phyloP scores from a whole-genome alignment of 2,888 invertebrate genomes.

The Patella pellucida region DNA sequence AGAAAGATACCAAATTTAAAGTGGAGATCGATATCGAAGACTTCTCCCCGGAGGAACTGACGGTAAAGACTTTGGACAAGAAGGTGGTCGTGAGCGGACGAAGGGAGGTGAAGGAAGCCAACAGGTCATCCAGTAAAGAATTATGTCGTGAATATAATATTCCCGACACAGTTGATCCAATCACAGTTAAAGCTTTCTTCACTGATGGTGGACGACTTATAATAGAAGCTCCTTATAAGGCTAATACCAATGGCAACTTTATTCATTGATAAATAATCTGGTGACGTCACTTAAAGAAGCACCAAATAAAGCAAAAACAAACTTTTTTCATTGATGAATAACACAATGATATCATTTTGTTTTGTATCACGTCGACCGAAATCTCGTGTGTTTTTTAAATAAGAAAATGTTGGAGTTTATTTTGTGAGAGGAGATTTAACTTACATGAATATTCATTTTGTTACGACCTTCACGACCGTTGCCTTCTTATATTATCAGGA shows the following conservation, averaged over 20 bases:
- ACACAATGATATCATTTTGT: no score
- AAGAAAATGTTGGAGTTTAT: no score
- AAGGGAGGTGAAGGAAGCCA: constrained; percentile 64
- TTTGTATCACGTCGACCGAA: no score
- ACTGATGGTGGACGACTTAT: constrained; percentile 66
- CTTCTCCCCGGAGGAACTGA: constrained; percentile 67
- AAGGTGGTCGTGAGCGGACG: constrained; percentile 64
- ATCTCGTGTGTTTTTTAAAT: no score
- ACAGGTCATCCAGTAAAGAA: constrained; percentile 63
- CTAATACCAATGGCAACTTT: constrained; percentile 15
- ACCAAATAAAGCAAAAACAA: no score
- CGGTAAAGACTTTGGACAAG: constrained; percentile 66
- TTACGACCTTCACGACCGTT: no score
- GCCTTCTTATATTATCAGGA: no score
- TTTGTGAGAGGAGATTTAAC: no score
- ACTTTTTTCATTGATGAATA: no score
- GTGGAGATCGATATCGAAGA: constrained; percentile 68
- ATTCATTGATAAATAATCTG: no score
- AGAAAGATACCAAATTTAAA: constrained; percentile 59
- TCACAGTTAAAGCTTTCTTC: constrained; percentile 67
- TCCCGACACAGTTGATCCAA: constrained; percentile 68
- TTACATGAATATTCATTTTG: no score
- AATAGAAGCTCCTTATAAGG: constrained; percentile 64
- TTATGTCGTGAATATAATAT: constrained; percentile 67
- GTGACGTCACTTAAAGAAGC: no score